Conservation (phyloP, 2,113 vertebrate species). For the Labrus mixtus region DNA sequence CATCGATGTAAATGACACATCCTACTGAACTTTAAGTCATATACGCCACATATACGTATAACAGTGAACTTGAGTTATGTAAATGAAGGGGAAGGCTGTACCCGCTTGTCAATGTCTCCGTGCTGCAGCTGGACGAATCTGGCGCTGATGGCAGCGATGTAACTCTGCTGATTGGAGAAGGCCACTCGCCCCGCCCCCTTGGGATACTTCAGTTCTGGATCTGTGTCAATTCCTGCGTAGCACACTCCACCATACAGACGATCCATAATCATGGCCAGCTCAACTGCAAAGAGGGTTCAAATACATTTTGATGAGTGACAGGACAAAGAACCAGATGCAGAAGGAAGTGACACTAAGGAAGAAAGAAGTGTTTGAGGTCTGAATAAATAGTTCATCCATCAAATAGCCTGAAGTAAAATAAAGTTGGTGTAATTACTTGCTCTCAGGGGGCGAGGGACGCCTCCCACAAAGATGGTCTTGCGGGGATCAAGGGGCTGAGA, state of each 20-base stretch:
- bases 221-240: constrained; percentile 97
- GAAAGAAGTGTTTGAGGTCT: neutral
- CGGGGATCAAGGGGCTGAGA: constrained; percentile 97
- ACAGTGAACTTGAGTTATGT: too few relatives aligned
- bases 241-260: constrained; percentile 97
- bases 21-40: neutral
- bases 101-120: constrained; percentile 97
- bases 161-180: constrained; percentile 99
- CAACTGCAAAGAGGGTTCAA: constrained; percentile 82
- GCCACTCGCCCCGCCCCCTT: constrained; percentile 97
- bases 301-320: neutral
- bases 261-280: constrained; percentile 99
- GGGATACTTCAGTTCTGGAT: constrained; percentile 97
- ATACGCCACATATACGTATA: neutral
- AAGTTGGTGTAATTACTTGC: constrained; percentile 84
- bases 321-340: neutral
- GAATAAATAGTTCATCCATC: neutral
- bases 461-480: constrained; percentile 99
- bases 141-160: constrained; percentile 98
- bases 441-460: constrained; percentile 94
- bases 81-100: constrained; percentile 69
- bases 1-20: neutral
- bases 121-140: constrained; percentile 98
- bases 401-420: neutral
- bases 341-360: neutral